A percentile compares a stretch with the other conserved stretches of the same genome.
Evolutionary conservation across 2,113 vertebrate genomes (phyloP).

Genomic region (Coturnix japonica): DNA sequence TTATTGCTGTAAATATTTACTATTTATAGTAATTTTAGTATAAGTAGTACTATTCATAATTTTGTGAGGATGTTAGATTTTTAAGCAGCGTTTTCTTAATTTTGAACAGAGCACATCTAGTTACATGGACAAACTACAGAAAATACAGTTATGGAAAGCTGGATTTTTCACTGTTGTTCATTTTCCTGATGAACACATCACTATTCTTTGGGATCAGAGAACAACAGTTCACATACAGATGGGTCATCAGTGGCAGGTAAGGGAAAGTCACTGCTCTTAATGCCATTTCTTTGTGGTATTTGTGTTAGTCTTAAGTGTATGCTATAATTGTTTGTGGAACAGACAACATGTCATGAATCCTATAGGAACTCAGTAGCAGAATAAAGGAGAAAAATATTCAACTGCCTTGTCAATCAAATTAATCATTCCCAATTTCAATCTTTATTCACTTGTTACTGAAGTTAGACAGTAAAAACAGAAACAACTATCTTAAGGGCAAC

Average conservation of each 20-base stretch:
- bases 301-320: neutral
- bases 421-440: neutral
- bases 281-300: neutral
- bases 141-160: constrained; percentile 86
- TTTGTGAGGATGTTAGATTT: neutral
- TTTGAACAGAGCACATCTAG: constrained; percentile 86
- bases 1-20: neutral
- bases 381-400: neutral
- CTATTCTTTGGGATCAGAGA: constrained; percentile 93
- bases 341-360: neutral
- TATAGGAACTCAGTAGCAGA: neutral
- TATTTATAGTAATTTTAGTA: neutral
- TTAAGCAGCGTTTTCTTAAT: neutral
- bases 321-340: neutral
- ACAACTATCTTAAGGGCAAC: neutral
- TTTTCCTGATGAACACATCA: constrained; percentile 86
- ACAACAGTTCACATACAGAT: constrained; percentile 93
- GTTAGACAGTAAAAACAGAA: neutral
- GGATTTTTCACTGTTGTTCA: constrained; percentile 92
- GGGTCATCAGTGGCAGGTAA: constrained; percentile 93
- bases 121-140: constrained; percentile 81
- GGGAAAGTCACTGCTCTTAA: neutral
- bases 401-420: neutral
- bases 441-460: neutral
- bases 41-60: neutral